A percentile compares a stretch with the other conserved stretches of the same genome.
Conservation (phyloP, 2,113 vertebrate species). For the Meriones unguiculatus region DNA sequence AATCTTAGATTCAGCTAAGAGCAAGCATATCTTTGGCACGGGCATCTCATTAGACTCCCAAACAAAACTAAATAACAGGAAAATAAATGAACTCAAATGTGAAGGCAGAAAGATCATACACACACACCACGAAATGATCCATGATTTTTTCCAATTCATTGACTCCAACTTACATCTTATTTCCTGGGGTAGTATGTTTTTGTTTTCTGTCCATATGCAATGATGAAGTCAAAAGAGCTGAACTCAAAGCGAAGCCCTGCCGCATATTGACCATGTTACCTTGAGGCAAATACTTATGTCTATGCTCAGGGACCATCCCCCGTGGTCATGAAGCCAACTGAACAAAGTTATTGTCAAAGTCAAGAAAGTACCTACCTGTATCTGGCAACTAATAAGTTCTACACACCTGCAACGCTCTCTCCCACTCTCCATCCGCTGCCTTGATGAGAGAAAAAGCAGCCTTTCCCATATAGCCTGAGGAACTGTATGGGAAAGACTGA, state of each 20-base stretch:
- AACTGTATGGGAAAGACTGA: not conserved
- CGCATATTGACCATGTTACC: not conserved
- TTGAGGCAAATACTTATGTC: not conserved
- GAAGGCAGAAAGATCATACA: not conserved
- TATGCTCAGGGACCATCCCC: not conserved
- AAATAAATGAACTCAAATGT: not conserved
- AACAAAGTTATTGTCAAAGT: not conserved
- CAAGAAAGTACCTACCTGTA: not conserved
- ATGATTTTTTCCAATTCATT: not conserved
- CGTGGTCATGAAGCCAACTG: not conserved
- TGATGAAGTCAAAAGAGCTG: not conserved
- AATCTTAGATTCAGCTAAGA: conserved; percentile 2
- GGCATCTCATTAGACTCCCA: not conserved
- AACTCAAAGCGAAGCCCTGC: not conserved
- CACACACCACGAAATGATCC: not conserved
- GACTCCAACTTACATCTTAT: not conserved
- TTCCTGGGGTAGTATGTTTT: not conserved
- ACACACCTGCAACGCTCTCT: not conserved
- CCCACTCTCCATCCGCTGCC: not conserved
- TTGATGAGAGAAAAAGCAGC: not conserved
- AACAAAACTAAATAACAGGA: conserved; percentile 6
- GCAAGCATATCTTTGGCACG: not conserved
- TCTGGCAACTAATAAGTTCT: not conserved
- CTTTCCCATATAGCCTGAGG: not conserved
- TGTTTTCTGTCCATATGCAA: not conserved